Evolutionary conservation across 1,140 invertebrate species (phyloP).

Genomic region (Polyergus mexicanus): DNA sequence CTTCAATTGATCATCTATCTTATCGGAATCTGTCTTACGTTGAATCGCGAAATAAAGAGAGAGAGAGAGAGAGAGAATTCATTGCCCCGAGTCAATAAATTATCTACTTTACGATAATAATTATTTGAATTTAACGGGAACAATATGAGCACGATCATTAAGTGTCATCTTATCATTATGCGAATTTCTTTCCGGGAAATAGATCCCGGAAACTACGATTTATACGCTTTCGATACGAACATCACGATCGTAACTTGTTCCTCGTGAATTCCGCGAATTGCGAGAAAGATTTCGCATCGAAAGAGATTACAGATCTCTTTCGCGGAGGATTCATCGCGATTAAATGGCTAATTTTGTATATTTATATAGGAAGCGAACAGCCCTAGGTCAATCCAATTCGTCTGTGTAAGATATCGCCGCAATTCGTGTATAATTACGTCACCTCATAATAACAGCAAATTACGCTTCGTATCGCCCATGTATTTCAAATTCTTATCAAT

Average conservation of each 20-base stretch:
- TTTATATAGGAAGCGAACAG: conserved; percentile 48
- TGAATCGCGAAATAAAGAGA: background rate
- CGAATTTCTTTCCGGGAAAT: background rate
- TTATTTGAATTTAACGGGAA: background rate
- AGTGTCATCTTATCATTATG: background rate
- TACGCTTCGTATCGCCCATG: background rate
- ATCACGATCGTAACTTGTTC: background rate
- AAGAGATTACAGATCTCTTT: background rate
- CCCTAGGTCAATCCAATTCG: conserved; percentile 75
- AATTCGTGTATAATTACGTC: conserved; percentile 68
- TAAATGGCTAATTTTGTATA: conserved; percentile 55
- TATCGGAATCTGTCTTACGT: background rate
- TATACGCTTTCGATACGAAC: background rate
- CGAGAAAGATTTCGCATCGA: background rate
- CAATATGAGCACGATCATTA: background rate
- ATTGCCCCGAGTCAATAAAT: background rate
- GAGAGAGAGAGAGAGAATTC: background rate
- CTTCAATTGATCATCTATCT: background rate
- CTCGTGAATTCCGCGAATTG: background rate
- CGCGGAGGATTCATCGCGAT: conserved; percentile 35
- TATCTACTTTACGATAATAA: background rate
- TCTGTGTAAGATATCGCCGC: conserved; percentile 54
- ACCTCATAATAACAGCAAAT: conserved; percentile 57
- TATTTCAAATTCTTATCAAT: conserved; percentile 7
- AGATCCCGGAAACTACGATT: background rate